phyloP scores from a whole-genome alignment of 1,140 invertebrate genomes.

The Uloborus diversus region DNA sequence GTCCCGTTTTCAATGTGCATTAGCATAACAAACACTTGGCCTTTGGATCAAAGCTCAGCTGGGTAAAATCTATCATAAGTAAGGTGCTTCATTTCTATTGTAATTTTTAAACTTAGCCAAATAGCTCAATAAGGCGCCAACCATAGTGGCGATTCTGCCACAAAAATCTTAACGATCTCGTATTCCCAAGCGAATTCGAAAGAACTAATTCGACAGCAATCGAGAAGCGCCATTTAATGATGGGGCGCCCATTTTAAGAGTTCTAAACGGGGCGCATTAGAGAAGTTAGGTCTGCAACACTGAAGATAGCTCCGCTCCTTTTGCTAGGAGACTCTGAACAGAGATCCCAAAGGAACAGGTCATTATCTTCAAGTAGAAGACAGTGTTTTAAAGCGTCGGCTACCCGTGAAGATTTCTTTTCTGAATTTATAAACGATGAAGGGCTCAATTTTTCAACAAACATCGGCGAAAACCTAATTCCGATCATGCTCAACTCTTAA shows the following conservation, averaged over 20 bases:
- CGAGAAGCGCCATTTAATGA: conserved; percentile 35
- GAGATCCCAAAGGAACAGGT: neutral
- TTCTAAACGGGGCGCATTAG: conserved; percentile 44
- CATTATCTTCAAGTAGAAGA: conserved; percentile 45
- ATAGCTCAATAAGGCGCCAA: conserved; percentile 8
- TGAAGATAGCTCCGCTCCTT: conserved; percentile 43
- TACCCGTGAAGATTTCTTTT: too few species aligned
- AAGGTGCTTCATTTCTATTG: too few species aligned
- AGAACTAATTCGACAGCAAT: conserved; percentile 51
- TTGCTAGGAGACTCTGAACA: conserved; percentile 30
- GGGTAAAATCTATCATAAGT: too few species aligned
- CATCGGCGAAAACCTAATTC: too few species aligned
- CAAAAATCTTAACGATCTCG: conserved; percentile 43
- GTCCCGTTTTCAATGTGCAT: too few species aligned
- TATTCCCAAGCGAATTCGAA: conserved; percentile 31
- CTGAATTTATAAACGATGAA: too few species aligned
- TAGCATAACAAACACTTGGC: too few species aligned
- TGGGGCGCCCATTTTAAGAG: conserved; percentile 38
- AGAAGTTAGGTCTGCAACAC: conserved; percentile 32
- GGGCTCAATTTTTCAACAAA: too few species aligned
- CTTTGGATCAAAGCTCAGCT: too few species aligned
- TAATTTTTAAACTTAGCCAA: too few species aligned
- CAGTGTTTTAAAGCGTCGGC: neutral
- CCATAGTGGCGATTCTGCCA: conserved; percentile 24
- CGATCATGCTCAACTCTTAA: too few species aligned